Evolutionary conservation across 2,113 vertebrate genomes (phyloP).

Genomic region (Oryzias javanicus): DNA sequence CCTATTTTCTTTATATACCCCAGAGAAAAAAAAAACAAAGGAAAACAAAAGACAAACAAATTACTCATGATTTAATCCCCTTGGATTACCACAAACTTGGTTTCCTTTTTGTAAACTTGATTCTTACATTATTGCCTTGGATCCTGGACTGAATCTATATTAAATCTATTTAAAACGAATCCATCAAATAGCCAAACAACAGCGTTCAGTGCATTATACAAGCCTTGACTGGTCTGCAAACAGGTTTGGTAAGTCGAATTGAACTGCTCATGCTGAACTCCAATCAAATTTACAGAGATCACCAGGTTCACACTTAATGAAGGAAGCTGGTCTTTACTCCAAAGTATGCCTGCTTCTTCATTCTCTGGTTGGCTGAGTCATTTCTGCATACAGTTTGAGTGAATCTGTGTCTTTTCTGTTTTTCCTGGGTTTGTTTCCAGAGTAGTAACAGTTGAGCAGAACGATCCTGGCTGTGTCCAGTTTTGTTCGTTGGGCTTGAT

Average conservation of each 20-base stretch:
- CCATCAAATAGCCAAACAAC: constrained; percentile 64
- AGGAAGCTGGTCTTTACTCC: constrained; percentile 33
- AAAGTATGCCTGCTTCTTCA: constrained; percentile 2
- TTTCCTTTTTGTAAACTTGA: constrained; percentile 43
- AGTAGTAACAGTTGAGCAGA: constrained; percentile 5
- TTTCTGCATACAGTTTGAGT: background rate
- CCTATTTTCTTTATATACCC: no score
- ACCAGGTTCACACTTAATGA: background rate
- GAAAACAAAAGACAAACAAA: no score
- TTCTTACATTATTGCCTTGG: constrained; percentile 52
- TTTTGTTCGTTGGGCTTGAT: constrained; percentile 27
- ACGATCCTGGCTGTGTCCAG: constrained; percentile 17
- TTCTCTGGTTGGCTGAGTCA: background rate
- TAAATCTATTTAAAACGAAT: constrained; percentile 64
- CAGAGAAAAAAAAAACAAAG: no score
- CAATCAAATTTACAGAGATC: constrained; percentile 53
- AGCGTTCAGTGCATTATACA: constrained; percentile 24
- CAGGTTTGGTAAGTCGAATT: constrained; percentile 15
- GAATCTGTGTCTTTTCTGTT: background rate
- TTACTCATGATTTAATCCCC: no score
- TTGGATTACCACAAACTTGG: background rate
- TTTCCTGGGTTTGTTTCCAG: constrained; percentile 7
- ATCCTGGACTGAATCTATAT: constrained; percentile 56
- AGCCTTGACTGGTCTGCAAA: constrained; percentile 38
- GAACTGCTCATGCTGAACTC: constrained; percentile 18